A percentile compares a stretch with the other conserved stretches of the same genome.
These are phyloP conservation scores for Gymnorhina tibicen DNA, from an alignment of 2,113 vertebrate species.

Conservation along the genomic window DNA sequence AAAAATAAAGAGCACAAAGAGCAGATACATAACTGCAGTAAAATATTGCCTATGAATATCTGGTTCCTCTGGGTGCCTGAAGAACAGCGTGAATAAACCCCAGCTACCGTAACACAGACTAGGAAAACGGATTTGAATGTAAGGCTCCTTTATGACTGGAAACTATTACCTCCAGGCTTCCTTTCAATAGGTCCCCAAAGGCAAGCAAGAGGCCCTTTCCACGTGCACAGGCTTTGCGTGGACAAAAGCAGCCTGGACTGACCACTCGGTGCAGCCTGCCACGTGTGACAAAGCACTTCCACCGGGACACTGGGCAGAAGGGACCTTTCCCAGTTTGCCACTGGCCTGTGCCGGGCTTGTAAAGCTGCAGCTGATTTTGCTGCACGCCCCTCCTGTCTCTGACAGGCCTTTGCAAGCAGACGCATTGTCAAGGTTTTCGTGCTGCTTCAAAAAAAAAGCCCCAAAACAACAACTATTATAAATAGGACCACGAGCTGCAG, in stretches of 20 bases:
- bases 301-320: neutral
- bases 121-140: neutral
- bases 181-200: neutral
- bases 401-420: neutral
- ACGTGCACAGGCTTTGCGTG: neutral
- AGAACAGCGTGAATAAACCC: neutral
- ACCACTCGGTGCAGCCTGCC: neutral
- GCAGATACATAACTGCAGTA: neutral
- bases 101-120: neutral
- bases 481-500: neutral
- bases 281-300: constrained; percentile 23
- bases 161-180: constrained; percentile 15
- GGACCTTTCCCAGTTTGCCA: neutral
- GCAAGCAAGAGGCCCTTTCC: neutral
- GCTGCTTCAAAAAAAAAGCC: neutral
- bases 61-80: neutral
- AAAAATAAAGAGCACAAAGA: neutral
- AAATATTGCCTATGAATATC: neutral
- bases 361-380: neutral
- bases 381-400: neutral
- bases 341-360: neutral
- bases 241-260: neutral
- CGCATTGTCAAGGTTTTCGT: neutral
- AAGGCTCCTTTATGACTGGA: constrained; percentile 1
- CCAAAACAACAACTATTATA: neutral